phyloP scores from a whole-genome alignment of 2,113 vertebrate species.

The Zeus faber region DNA sequence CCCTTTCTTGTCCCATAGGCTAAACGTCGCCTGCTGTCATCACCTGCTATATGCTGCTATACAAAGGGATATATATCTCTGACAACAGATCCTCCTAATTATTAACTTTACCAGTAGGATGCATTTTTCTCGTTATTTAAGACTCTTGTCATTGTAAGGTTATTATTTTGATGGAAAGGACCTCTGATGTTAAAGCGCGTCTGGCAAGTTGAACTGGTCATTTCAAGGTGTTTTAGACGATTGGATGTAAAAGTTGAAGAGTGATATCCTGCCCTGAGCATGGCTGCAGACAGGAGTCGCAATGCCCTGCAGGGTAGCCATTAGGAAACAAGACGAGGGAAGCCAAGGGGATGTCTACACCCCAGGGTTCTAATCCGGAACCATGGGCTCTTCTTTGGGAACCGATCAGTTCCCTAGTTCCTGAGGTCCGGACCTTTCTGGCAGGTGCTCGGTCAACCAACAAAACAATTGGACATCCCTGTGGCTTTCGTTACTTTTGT shows the following conservation, averaged over 20 bases:
- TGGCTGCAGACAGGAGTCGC: conserved; percentile 54
- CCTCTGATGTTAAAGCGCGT: too few relatives aligned
- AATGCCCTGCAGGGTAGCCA: conserved; percentile 57
- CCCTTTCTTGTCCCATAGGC: conserved; percentile 16
- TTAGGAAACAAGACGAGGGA: conserved; percentile 42
- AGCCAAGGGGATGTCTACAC: conserved; percentile 58
- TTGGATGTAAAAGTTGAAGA: too few relatives aligned
- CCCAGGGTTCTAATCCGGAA: conserved; percentile 62
- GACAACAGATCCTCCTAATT: conserved; percentile 5
- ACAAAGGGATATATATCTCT: conserved; percentile 38
- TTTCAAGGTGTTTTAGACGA: too few relatives aligned
- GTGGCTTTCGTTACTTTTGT: conserved; percentile 72
- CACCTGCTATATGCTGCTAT: too few relatives aligned
- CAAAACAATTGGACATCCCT: conserved; percentile 62
- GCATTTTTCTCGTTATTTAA: too few relatives aligned
- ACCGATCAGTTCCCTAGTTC: conserved; percentile 42
- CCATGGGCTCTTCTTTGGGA: conserved; percentile 49
- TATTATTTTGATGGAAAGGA: too few relatives aligned
- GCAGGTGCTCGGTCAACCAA: conserved; percentile 68
- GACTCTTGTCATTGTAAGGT: too few relatives aligned
- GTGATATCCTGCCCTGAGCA: conserved; percentile 21
- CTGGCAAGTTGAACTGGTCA: too few relatives aligned
- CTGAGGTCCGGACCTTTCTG: conserved; percentile 65
- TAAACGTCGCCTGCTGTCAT: conserved; percentile 29
- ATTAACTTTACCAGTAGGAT: too few relatives aligned